phyloP scores from a whole-genome alignment of 1,140 invertebrate genomes.

The Papilio helenus region DNA sequence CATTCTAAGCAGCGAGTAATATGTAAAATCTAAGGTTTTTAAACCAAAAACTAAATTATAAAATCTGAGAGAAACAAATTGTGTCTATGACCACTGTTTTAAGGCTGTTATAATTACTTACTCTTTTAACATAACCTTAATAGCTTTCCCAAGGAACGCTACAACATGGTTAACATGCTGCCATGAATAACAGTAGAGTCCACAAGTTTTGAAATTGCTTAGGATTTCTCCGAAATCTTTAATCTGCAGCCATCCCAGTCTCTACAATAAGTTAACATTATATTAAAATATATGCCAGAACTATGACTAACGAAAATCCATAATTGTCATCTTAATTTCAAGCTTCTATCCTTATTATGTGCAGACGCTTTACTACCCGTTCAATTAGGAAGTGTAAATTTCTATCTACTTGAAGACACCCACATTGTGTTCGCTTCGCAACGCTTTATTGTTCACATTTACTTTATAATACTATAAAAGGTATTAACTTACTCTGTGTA shows the following conservation, averaged over 20 bases:
- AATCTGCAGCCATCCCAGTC: too few relatives aligned
- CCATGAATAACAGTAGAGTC: too few relatives aligned
- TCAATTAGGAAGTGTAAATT: slow-evolving; percentile 25
- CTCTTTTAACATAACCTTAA: too few relatives aligned
- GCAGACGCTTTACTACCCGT: slow-evolving; percentile 1
- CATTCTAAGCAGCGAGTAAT: neutral
- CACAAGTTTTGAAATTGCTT: too few relatives aligned
- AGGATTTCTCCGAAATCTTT: too few relatives aligned
- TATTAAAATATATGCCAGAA: neutral
- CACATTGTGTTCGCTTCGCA: slow-evolving; percentile 1
- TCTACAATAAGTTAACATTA: too few relatives aligned
- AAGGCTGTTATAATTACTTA: too few relatives aligned
- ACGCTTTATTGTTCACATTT: slow-evolving; percentile 12
- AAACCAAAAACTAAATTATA: too few relatives aligned
- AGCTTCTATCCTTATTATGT: neutral
- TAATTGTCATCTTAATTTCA: neutral
- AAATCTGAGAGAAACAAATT: too few relatives aligned
- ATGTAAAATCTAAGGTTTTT: neutral
- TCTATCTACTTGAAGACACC: neutral
- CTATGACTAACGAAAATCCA: neutral
- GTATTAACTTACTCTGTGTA: neutral
- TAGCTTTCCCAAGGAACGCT: too few relatives aligned
- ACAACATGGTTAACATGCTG: too few relatives aligned
- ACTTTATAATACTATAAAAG: neutral
- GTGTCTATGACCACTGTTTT: too few relatives aligned